Evolutionary conservation across 2,113 vertebrate genomes (phyloP).

Genomic region (Manacus vitellinus): DNA sequence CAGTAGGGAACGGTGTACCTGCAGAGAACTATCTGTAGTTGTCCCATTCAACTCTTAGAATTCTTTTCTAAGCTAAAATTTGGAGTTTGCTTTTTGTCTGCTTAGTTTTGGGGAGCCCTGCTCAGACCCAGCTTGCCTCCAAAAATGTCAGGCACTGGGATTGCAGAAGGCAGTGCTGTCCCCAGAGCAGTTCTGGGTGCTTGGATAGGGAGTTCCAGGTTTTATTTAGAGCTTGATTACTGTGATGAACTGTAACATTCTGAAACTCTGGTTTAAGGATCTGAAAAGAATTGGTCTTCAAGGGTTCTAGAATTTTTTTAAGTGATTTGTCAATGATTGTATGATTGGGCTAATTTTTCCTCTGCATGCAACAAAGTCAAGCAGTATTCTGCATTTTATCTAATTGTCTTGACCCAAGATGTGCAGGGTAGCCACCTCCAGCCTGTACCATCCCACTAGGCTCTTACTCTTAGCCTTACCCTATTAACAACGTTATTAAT

Average conservation of each 20-base stretch:
- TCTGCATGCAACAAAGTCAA: not conserved
- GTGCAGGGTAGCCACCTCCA: not conserved
- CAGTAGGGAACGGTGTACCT: not conserved
- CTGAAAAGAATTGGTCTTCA: not conserved
- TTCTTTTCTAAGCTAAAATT: not conserved
- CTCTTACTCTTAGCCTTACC: not conserved
- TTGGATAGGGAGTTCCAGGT: not conserved
- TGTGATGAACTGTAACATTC: not conserved
- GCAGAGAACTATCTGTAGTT: not conserved
- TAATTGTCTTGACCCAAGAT: not conserved
- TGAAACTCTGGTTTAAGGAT: not conserved
- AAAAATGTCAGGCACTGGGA: not conserved
- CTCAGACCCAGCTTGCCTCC: not conserved
- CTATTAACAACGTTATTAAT: not conserved
- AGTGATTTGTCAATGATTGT: not conserved
- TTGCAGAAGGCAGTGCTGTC: not conserved
- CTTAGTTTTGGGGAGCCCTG: not conserved
- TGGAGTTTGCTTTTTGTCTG: not conserved
- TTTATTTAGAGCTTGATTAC: not conserved
- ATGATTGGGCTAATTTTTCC: not conserved
- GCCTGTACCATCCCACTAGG: fast-evolving
- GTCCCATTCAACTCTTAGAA: not conserved
- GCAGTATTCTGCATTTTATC: not conserved
- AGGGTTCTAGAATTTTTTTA: not conserved
- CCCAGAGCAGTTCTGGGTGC: not conserved